These are phyloP conservation scores for Andrena marginata DNA, from an alignment of 2,888 invertebrate genomes.

Conservation along the genomic window DNA sequence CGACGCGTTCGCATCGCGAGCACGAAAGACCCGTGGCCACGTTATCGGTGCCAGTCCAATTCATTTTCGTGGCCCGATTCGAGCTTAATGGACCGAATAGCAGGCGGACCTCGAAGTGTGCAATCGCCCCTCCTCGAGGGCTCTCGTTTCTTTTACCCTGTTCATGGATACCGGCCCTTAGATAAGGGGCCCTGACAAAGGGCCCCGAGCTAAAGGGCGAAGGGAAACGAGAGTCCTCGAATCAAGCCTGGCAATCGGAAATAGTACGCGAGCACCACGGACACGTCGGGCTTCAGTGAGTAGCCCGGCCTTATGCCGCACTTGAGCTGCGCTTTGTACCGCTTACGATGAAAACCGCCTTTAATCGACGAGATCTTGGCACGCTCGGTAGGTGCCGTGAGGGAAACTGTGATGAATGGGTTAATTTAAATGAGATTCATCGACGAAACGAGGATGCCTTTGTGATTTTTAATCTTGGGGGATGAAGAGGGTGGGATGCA, in stretches of 20 bases:
- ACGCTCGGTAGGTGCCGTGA: background rate
- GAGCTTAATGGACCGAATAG: conserved; percentile 75
- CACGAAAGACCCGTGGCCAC: background rate
- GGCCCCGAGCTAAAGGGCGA: conserved; percentile 47
- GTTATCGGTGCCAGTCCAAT: conserved; percentile 65
- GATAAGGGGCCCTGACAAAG: conserved; percentile 50
- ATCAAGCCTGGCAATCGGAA: conserved; percentile 61
- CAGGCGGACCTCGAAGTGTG: conserved; percentile 64
- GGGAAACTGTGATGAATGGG: background rate
- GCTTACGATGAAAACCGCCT: conserved; percentile 33
- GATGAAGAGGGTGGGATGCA: background rate
- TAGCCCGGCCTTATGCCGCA: conserved; percentile 58
- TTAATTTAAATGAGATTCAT: background rate
- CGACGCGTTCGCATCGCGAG: background rate
- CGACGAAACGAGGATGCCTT: background rate
- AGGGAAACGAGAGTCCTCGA: conserved; percentile 59
- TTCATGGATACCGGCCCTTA: conserved; percentile 44
- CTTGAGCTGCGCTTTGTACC: conserved; percentile 46
- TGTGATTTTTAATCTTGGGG: background rate
- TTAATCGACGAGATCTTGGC: conserved; percentile 15
- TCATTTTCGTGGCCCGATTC: conserved; percentile 74
- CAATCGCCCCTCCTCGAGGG: conserved; percentile 66
- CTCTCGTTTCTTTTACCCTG: conserved; percentile 60
- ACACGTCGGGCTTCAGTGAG: conserved; percentile 35
- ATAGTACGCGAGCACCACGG: conserved; percentile 36